phyloP scores from a whole-genome alignment of 2,888 invertebrate genomes.

The Metacarcinus magister region DNA sequence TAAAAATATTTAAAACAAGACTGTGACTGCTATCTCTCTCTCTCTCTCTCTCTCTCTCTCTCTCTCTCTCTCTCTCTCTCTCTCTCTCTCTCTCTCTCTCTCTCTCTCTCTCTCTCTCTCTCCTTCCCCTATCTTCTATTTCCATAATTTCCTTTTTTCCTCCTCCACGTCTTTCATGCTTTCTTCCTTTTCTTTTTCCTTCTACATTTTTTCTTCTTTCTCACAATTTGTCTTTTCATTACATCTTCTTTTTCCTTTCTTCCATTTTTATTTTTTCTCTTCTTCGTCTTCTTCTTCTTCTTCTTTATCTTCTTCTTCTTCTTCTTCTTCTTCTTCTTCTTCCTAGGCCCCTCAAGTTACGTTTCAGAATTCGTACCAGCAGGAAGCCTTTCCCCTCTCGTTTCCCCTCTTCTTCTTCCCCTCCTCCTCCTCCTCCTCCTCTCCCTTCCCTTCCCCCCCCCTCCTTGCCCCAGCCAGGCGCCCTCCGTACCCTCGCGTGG shows the following conservation, averaged over 20 bases:
- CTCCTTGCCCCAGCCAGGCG: neutral
- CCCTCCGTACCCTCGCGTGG: neutral
- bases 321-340: neutral
- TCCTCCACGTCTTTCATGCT: neutral
- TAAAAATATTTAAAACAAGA: neutral
- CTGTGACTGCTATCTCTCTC: neutral
- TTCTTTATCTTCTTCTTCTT: neutral
- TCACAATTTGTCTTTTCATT: neutral
- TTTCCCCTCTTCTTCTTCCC: neutral
- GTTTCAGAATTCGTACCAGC: slow-evolving; percentile 15
- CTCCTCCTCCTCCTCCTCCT: neutral
- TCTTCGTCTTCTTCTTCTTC: neutral
- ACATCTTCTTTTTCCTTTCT: neutral
- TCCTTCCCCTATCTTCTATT: neutral
- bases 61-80: no score
- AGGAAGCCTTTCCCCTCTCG: neutral
- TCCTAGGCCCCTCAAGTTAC: slow-evolving; percentile 7
- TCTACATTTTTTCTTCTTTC: neutral
- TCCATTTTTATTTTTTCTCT: neutral
- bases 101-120: slow-evolving; percentile 4
- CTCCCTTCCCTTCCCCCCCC: neutral
- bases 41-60: no score
- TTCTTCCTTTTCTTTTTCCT: neutral
- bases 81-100: no score
- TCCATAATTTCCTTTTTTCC: neutral